Base-by-base conservation (phyloP, 2,113 vertebrate species). In the Seriola quinqueradiata region DNA sequence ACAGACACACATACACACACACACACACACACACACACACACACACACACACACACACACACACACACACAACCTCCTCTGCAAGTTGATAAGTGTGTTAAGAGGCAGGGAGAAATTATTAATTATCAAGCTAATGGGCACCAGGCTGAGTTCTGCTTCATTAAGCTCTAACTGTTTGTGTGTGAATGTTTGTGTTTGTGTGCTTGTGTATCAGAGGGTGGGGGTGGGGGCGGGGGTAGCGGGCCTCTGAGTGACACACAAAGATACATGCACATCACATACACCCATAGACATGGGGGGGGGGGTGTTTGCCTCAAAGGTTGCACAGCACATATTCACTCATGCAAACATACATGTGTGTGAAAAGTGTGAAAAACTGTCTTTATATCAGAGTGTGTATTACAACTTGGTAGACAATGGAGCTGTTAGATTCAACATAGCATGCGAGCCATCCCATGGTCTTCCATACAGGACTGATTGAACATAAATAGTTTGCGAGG, bases 91-190 rank as follows among this genome's bases (percentile, higher is more conserved):
- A 95, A 96, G 97, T 96, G 96, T 96, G 96, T 97, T 95, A 95
- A 94, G 96, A 93, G 89, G 94, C 96, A 96, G 95, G 94, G 97
- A 97, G 97, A 98, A 98, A 97, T 97, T 97, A 99, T 98, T 98
- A 98, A 99, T 99, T 99, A 99, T 96, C 96, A 96, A 95, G 97
- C 97, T 99, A 98, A 99, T 98, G 97, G 96, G 96, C 96, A 97
- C 96, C 96, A 96, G 97, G 95, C 97, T 96, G 95, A 95, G 93
- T 96, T 97, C 95, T 95, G 96, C 92, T 96, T 97, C 97, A 98
- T 99, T 99, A 98, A 98, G 97, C 97, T 96, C 96, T 89, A 82
- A 88, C 76, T 82, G 87, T 89, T 90, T 92, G 73, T 90, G 81
- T 88, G 88, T 75, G 83, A 76, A 68, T 83, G 87, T 84, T 81